Conservation (phyloP, 92 coral and sea anemone genomes). For the Palythoa grandis region DNA sequence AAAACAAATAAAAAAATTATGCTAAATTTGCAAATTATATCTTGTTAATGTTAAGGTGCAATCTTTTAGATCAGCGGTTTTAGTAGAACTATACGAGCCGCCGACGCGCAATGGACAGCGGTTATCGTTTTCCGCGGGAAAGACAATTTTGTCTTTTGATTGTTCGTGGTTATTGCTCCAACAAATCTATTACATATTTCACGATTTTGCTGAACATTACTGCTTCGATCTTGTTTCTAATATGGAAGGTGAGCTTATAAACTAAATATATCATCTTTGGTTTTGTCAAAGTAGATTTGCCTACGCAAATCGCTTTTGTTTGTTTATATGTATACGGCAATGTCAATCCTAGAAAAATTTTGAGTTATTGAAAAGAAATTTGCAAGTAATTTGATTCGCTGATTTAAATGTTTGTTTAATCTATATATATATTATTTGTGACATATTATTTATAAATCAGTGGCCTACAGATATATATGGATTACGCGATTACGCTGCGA, state of each 20-base stretch:
- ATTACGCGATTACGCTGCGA: no score
- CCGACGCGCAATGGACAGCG: background rate
- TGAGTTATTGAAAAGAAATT: background rate
- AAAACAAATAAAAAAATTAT: background rate
- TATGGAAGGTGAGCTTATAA: slow-evolving; percentile 30
- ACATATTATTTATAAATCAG: no score
- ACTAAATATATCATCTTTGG: slow-evolving; percentile 14
- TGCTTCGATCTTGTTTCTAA: background rate
- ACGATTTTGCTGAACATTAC: background rate
- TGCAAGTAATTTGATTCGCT: background rate
- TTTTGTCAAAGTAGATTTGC: background rate
- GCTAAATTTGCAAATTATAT: background rate
- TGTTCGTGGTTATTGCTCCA: background rate
- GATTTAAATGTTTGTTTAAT: no score
- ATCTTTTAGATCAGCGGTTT: background rate
- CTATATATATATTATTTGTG: no score
- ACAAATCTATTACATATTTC: background rate
- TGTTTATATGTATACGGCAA: background rate
- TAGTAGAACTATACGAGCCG: background rate
- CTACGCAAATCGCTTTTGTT: background rate
- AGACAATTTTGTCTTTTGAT: background rate
- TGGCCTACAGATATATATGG: no score
- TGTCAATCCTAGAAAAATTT: background rate
- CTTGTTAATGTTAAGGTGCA: background rate
- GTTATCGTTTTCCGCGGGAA: slow-evolving; percentile 36